Conservation (phyloP, 53 echinoderm and acorn worm species). For the Arbacia lixula region DNA sequence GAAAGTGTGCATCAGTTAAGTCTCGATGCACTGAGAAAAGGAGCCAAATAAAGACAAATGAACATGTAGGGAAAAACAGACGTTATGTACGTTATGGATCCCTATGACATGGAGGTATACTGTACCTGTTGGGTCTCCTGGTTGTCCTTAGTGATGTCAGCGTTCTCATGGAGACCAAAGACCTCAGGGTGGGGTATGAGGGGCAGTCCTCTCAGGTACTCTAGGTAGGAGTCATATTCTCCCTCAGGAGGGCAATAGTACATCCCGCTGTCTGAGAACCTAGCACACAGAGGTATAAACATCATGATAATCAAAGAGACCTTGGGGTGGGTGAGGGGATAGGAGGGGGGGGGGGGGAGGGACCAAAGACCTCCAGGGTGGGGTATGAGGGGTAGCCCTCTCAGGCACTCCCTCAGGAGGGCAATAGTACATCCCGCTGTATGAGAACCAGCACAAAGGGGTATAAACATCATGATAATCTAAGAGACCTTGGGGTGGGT, state of each 20-base stretch:
- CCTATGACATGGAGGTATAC: too few relatives aligned
- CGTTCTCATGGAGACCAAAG: conserved; percentile 98
- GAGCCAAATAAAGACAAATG: too few relatives aligned
- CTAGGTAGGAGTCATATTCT: conserved; percentile 81
- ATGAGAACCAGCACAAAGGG: conserved; percentile 93
- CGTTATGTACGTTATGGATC: too few relatives aligned
- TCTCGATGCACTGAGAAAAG: too few relatives aligned
- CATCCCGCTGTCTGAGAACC: conserved; percentile 94
- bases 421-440: conserved; percentile 90
- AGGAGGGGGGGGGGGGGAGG: too few relatives aligned
- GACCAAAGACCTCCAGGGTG: conserved; percentile 98
- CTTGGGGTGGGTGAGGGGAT: too few relatives aligned
- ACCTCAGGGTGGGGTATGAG: conserved; percentile 98
- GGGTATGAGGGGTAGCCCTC: conserved; percentile 89
- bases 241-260: conserved; percentile 88
- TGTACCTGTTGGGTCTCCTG: conserved; percentile 94
- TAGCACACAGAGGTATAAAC: too few relatives aligned
- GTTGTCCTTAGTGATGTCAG: conserved; percentile 99
- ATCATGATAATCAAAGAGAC: too few relatives aligned
- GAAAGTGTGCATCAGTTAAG: too few relatives aligned
- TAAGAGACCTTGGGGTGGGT: too few relatives aligned
- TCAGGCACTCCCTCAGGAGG: conserved; percentile 87
- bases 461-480: too few relatives aligned
- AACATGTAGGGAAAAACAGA: too few relatives aligned
- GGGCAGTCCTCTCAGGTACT: conserved; percentile 89